Conservation (phyloP, 2,797 vertebrate genomes). For the Eupleurogrammus muticus region DNA sequence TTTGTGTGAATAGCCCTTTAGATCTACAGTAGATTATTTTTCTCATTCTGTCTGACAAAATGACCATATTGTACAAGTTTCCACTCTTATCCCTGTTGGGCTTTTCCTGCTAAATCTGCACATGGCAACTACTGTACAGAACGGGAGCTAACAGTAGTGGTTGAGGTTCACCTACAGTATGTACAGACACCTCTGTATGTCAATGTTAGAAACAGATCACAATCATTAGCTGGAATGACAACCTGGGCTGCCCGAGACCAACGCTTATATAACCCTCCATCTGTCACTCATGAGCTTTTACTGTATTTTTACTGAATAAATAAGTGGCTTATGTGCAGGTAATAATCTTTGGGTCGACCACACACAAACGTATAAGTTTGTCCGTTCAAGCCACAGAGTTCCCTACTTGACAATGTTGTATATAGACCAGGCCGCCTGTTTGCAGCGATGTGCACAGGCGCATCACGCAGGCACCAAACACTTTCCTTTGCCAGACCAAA, state of each 20-base stretch:
- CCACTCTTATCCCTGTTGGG: slow-evolving; percentile 8
- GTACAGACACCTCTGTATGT: too few species aligned
- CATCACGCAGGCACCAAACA: too few species aligned
- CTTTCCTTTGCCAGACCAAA: too few species aligned
- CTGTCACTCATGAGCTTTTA: not conserved
- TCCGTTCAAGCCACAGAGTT: too few species aligned
- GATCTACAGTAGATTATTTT: not conserved
- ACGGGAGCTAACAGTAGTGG: not conserved
- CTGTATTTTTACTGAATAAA: not conserved
- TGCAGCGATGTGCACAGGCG: too few species aligned
- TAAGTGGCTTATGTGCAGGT: slow-evolving; percentile 3
- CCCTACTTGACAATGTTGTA: too few species aligned
- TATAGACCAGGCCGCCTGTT: too few species aligned
- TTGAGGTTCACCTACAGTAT: not conserved
- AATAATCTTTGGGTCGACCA: not conserved
- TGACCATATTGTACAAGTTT: slow-evolving; percentile 5
- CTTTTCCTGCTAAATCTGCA: too few species aligned
- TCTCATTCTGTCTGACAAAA: not conserved
- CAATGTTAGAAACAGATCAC: not conserved
- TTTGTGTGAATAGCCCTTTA: not conserved
- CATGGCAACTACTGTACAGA: too few species aligned
- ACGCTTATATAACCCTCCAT: slow-evolving; percentile 1
- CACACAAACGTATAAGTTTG: too few species aligned
- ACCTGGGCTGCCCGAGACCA: not conserved
- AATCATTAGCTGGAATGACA: not conserved